Conservation (phyloP, 1,140 invertebrate species). For the Sitobion miscanthi region DNA sequence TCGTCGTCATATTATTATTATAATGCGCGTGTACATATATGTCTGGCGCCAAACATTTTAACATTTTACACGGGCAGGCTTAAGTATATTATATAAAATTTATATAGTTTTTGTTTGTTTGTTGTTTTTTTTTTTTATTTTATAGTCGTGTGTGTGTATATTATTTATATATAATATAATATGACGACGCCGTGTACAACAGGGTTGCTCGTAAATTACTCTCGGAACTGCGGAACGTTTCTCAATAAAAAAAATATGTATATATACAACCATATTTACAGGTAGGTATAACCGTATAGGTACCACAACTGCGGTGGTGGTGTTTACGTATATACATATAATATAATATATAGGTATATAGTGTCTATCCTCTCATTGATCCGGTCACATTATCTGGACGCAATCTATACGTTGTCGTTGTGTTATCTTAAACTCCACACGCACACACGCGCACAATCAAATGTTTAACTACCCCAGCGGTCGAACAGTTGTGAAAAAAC, state of each 20-base stretch:
- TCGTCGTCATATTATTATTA: conserved; percentile 36
- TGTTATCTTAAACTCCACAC: conserved; percentile 25
- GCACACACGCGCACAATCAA: background rate
- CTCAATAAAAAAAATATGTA: conserved; percentile 25
- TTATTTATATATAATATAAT: background rate
- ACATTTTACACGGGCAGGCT: conserved; percentile 43
- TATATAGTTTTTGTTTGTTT: conserved; percentile 44
- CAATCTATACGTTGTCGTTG: conserved; percentile 37
- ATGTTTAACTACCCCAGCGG: background rate
- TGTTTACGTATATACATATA: background rate
- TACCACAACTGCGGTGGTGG: background rate
- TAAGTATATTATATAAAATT: conserved; percentile 50
- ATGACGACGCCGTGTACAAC: conserved; percentile 25
- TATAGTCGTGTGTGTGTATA: background rate
- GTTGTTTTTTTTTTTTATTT: conserved; percentile 42
- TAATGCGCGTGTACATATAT: background rate
- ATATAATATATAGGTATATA: too few species aligned
- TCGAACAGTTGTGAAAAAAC: background rate
- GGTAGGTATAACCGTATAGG: background rate
- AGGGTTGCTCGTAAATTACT: conserved; percentile 56
- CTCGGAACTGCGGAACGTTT: conserved; percentile 42
- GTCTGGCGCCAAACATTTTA: conserved; percentile 57
- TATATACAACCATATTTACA: background rate
- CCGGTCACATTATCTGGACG: conserved; percentile 29
- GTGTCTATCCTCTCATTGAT: conserved; percentile 7